These are phyloP conservation scores for Brachystomella parvula DNA, from an alignment of 1,140 invertebrate genomes.

Conservation along the genomic window DNA sequence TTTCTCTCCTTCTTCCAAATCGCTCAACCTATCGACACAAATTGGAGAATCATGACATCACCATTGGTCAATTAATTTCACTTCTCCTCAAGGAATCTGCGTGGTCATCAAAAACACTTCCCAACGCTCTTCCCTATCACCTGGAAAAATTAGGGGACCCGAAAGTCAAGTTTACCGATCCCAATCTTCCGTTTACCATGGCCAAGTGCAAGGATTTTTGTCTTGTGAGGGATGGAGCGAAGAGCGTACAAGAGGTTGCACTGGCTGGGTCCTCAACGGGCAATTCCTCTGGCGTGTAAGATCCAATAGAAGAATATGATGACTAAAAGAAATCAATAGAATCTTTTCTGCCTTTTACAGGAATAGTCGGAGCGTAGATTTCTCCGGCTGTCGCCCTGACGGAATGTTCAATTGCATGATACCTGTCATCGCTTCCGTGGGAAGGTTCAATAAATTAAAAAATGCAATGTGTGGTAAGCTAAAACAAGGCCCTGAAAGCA, in stretches of 20 bases:
- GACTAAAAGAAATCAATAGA: no score
- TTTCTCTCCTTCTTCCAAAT: slow-evolving; percentile 32
- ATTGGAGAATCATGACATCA: slow-evolving; percentile 18
- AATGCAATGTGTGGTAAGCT: slow-evolving; percentile 28
- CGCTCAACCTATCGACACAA: slow-evolving; percentile 20
- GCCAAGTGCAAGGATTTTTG: slow-evolving; percentile 37
- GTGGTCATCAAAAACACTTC: slow-evolving; percentile 18
- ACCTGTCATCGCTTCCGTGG: slow-evolving; percentile 31
- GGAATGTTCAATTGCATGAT: slow-evolving; percentile 18
- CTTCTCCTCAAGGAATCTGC: slow-evolving; percentile 27
- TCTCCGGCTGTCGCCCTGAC: slow-evolving; percentile 16
- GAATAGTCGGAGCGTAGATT: slow-evolving; percentile 9
- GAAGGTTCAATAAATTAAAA: slow-evolving; percentile 32
- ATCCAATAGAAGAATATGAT: no score
- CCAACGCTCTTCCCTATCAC: slow-evolving; percentile 20
- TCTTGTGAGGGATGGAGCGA: slow-evolving; percentile 35
- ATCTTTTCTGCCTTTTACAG: background rate
- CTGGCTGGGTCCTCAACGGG: background rate
- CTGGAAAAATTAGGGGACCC: slow-evolving; percentile 36
- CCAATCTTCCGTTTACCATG: slow-evolving; percentile 13
- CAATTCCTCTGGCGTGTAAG: no score
- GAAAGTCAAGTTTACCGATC: slow-evolving; percentile 20
- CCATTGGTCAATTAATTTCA: slow-evolving; percentile 26
- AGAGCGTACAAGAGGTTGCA: slow-evolving; percentile 29
- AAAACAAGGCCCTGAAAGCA: background rate